Evolutionary conservation across 2,113 vertebrate species (phyloP), one percentile per base, ranked within the genome.

Genomic region (Geothlypis trichas): DNA sequence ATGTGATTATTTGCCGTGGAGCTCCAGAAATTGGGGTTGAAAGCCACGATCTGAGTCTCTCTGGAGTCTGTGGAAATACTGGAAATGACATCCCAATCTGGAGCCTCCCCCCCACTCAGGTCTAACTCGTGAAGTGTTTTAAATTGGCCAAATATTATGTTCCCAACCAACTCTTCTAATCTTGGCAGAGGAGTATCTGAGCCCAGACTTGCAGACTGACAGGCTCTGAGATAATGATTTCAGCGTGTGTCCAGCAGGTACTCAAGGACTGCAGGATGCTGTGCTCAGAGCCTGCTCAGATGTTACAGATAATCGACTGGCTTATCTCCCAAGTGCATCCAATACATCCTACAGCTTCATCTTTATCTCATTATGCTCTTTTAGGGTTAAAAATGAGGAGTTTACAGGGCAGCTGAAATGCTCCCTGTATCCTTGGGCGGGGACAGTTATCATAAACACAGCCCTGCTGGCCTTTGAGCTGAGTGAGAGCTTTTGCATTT

Each of bases 401-500:
- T 91, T 86, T 78, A n/a, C 24, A 41, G 90, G 83, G 39, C 76
- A 93, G 93, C 73, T 95, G 75, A 77, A 92, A 79, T 28, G n/a
- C 47, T 28, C 35, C 68, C 39, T 65, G n/a, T 93, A 79, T 87
- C 61, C 76, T 95, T 76, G 74, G 66, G 26, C 1, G 2, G 20
- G 76, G 39, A 22, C 16, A 94, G 27, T 84, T 91, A 91, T 62
- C 66, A 51, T 97, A 96, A 97, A 96, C 94, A 93, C 27, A 95
- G 94, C 84, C 81, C 65, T 20, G 10, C 44, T 61, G 62, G 77
- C 95, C 93, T 95, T 78, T 94, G 94, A 96, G 94, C 92, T 75
- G 51, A 96, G 57, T 71, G 92, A 89, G 94, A 89, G 81, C 96
- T 95, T 97, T 96, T 96, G 95, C 92, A 44, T 97, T 97, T 97